Percentiles rank a stretch among this genome's conserved stretches.
These are phyloP conservation scores for Ferdinandea cuprea DNA, from an alignment of 2,888 invertebrate genomes.

Conservation along the genomic window DNA sequence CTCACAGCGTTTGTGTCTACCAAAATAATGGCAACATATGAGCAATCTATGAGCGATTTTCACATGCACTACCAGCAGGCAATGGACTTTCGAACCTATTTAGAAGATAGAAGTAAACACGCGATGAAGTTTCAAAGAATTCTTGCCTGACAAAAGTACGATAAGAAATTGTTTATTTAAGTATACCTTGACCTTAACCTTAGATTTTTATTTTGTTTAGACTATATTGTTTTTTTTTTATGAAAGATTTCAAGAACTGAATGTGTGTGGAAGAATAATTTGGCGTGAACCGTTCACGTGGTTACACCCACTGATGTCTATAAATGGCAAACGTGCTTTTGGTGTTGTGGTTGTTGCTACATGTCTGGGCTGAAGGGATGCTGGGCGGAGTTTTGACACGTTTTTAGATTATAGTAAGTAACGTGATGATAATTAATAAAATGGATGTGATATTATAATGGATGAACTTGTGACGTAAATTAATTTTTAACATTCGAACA, in stretches of 20 bases:
- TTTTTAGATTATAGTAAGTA: constrained; percentile 5
- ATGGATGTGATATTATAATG: too few relatives aligned
- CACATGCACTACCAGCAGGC: background rate
- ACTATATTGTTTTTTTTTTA: background rate
- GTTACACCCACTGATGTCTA: background rate
- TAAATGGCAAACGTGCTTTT: constrained; percentile 33
- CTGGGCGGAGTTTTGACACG: background rate
- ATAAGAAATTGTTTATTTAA: constrained; percentile 38
- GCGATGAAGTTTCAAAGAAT: constrained; percentile 15
- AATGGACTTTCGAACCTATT: constrained; percentile 9
- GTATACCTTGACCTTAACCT: constrained; percentile 9
- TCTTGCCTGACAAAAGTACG: constrained; percentile 3
- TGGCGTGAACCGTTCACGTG: constrained; percentile 21
- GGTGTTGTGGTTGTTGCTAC: constrained; percentile 8
- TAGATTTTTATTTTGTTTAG: constrained; percentile 4
- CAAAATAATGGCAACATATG: background rate
- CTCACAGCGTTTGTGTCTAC: background rate
- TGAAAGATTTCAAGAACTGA: constrained; percentile 20
- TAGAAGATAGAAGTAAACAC: constrained; percentile 12
- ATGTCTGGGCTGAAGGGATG: too few relatives aligned
- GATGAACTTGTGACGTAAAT: too few relatives aligned
- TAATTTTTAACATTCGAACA: too few relatives aligned
- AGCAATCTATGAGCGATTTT: background rate
- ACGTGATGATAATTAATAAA: too few relatives aligned
- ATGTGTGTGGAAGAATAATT: constrained; percentile 4